Evolutionary conservation across 2,113 vertebrate species (phyloP).

Genomic region (Eolophus roseicapilla): DNA sequence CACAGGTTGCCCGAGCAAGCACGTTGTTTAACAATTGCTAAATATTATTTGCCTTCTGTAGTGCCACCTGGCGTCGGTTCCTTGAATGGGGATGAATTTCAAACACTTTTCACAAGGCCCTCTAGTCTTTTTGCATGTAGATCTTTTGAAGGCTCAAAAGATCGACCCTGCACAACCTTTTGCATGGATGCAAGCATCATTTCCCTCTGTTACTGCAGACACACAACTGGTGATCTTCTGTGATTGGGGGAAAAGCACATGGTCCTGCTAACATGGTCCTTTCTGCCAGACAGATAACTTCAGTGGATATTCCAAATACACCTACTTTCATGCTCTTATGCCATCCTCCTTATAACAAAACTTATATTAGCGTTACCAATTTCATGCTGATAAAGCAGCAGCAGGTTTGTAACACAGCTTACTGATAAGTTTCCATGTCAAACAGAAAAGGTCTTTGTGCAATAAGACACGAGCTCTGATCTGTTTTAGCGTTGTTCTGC

Average conservation of each 20-base stretch:
- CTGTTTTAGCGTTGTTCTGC: background rate
- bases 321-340: background rate
- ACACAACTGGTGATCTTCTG: too few relatives aligned
- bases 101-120: rapidly evolving
- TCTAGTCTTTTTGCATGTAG: rapidly evolving
- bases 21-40: rapidly evolving
- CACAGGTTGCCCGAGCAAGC: rapidly evolving
- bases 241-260: background rate
- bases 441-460: background rate
- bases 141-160: background rate
- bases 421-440: rapidly evolving
- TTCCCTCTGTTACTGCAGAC: background rate
- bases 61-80: conserved; percentile 40
- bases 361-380: background rate
- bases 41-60: background rate
- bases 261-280: background rate
- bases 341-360: background rate
- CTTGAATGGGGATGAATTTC: background rate
- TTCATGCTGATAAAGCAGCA: background rate
- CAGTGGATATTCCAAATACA: background rate
- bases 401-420: background rate
- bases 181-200: background rate
- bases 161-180: background rate
- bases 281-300: background rate
- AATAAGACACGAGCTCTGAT: background rate